Base-by-base conservation (phyloP, 2,888 invertebrate genomes). In the Melipona bicolor region DNA sequence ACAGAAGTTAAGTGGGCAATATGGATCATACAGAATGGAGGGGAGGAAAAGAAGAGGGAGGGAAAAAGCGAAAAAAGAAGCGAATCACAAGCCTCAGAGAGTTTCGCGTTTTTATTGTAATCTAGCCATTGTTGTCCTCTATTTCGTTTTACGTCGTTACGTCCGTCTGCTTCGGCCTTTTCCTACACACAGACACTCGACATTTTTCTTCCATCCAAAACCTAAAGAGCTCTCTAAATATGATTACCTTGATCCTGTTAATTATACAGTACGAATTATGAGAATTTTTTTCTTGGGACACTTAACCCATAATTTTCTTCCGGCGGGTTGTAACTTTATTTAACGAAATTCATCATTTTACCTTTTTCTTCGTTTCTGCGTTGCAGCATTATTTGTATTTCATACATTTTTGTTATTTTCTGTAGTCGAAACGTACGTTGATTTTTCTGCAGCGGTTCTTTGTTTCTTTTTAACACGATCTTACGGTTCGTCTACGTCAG, bases 121-220 rank as follows among this genome's bases (percentile, higher is more conserved):
- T 83, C 78, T 70, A 59, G 56, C 77, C 50, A 73, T 67, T 71
- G 54, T 78, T 79, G 72, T 43, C 65, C 54, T 65, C 24, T 27
- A 73, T 67, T 77, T 84, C 79, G 70, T 84, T 85, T 81, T 74
- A 84, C 59, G 54, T 50, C 81, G 56, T 81, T 76, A 79, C 77
- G 36, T 24, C 67, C 65, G 61, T 69, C 78, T 68, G 68, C 52
- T 71, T 71, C 52, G 59, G n/a, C 21, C 61, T 62, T 59, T 32
- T 15, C 32, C 27, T 59, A 59, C 78, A 56, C 13, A 21, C 21
- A 17, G 32, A 36, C 43, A 73, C 61, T 56, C 62, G 52, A 54
- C 32, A 19, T 36, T 43, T 65, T 67, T n/a, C 19, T 50, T 21
- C 50, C 61, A 24, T 36, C 19, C 36, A 50, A 69, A 68, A 69